Percentiles rank a stretch among this genome's conserved stretches.
Conservation (phyloP, 2,888 invertebrate genomes). For the Andrena bicolor region DNA sequence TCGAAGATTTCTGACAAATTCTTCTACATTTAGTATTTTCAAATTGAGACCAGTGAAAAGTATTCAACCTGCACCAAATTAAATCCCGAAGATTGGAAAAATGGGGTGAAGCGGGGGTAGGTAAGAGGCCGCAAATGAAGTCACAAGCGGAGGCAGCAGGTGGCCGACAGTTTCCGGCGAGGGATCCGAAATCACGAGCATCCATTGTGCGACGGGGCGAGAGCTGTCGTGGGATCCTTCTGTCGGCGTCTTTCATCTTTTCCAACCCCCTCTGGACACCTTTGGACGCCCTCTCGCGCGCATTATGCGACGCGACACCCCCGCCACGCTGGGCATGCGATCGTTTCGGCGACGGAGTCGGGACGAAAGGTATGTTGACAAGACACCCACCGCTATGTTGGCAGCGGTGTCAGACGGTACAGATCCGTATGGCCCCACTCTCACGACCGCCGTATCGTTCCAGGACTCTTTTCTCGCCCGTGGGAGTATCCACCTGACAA, state of each 20-base stretch:
- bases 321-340: constrained; percentile 39
- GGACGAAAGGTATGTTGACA: constrained; percentile 51
- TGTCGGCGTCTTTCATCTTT: constrained; percentile 82
- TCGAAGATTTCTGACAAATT: no score
- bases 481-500: neutral
- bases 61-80: neutral
- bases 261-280: constrained; percentile 72
- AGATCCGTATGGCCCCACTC: neutral
- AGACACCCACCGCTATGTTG: constrained; percentile 43
- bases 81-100: neutral
- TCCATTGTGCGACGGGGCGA: constrained; percentile 77
- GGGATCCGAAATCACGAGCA: constrained; percentile 77
- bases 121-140: constrained; percentile 78
- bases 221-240: constrained; percentile 82
- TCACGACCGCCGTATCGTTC: constrained; percentile 24
- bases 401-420: constrained; percentile 17
- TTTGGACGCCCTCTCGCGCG: constrained; percentile 65
- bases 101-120: neutral
- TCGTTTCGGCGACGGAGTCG: constrained; percentile 19
- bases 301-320: constrained; percentile 75
- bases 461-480: neutral
- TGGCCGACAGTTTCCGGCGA: constrained; percentile 79
- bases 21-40: no score
- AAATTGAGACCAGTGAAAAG: no score
- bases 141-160: constrained; percentile 83